phyloP scores from a whole-genome alignment of 2,888 invertebrate genomes.

The Drosophila acutilabella region DNA sequence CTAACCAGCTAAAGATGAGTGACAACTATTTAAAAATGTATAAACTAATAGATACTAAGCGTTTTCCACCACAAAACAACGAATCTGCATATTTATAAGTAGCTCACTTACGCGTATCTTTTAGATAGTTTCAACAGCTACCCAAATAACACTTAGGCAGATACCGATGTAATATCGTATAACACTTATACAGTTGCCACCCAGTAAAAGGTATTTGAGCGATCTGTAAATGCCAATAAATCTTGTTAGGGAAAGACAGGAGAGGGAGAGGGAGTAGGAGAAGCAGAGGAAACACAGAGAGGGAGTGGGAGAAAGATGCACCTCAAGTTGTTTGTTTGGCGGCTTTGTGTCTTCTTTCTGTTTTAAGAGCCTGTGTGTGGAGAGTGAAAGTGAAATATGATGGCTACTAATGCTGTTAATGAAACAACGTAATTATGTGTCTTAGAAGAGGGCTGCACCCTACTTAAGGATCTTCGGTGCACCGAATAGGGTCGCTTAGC shows the following conservation, averaged over 20 bases:
- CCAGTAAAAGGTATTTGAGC: constrained; percentile 70
- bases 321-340: constrained; percentile 59
- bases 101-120: constrained; percentile 9
- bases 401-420: constrained; percentile 83
- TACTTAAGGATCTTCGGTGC: constrained; percentile 67
- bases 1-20: not conserved
- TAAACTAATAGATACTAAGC: constrained; percentile 5
- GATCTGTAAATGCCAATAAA: constrained; percentile 80
- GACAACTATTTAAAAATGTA: not conserved
- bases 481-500: constrained; percentile 65
- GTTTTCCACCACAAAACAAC: not conserved
- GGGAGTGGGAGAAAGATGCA: constrained; percentile 44
- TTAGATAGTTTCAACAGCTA: constrained; percentile 6
- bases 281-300: constrained; percentile 10
- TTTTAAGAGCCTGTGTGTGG: constrained; percentile 3
- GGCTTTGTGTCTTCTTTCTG: constrained; percentile 54
- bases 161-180: constrained; percentile 3
- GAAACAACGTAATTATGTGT: constrained; percentile 82
- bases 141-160: constrained; percentile 2
- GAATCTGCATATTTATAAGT: constrained; percentile 8
- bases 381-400: constrained; percentile 74
- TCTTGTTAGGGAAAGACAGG: constrained; percentile 52
- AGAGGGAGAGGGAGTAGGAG: constrained; percentile 1
- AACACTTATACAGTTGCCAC: constrained; percentile 67
- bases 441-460: constrained; percentile 72